phyloP scores from a whole-genome alignment of 2,797 vertebrate species.

The Benthosema pterotum region DNA sequence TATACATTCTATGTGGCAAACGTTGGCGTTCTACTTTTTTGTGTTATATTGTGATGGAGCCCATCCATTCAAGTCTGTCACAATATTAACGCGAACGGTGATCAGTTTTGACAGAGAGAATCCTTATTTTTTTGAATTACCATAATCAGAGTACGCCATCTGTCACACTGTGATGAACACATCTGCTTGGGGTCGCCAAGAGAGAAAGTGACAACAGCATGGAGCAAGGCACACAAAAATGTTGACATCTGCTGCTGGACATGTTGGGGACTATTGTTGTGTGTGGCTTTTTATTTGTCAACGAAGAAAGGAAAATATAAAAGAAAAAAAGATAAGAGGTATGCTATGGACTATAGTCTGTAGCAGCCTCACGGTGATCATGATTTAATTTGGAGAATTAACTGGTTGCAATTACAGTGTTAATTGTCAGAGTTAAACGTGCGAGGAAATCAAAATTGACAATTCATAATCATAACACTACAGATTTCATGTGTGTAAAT shows the following conservation, averaged over 20 bases:
- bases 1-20: not conserved
- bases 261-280: constrained; percentile 22
- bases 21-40: not conserved
- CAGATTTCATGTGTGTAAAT: too few relatives aligned
- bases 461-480: too few relatives aligned
- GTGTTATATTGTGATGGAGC: not conserved
- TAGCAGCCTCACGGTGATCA: too few relatives aligned
- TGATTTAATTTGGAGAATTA: too few relatives aligned
- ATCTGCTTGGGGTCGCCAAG: constrained; percentile 71
- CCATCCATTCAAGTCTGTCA: too few relatives aligned
- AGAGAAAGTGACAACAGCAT: constrained; percentile 78
- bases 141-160: constrained; percentile 80
- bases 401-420: too few relatives aligned
- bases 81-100: constrained; percentile 31
- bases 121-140: constrained; percentile 54
- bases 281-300: not conserved
- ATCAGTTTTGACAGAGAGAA: constrained; percentile 37
- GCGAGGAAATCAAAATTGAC: too few relatives aligned
- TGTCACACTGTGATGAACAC: constrained; percentile 79
- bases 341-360: too few relatives aligned
- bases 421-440: too few relatives aligned
- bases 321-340: not conserved
- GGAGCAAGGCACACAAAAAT: constrained; percentile 62
- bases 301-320: not conserved
- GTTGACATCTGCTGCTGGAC: constrained; percentile 75